phyloP scores from a whole-genome alignment of 2,888 invertebrate species.

The Tiphia femorata region DNA sequence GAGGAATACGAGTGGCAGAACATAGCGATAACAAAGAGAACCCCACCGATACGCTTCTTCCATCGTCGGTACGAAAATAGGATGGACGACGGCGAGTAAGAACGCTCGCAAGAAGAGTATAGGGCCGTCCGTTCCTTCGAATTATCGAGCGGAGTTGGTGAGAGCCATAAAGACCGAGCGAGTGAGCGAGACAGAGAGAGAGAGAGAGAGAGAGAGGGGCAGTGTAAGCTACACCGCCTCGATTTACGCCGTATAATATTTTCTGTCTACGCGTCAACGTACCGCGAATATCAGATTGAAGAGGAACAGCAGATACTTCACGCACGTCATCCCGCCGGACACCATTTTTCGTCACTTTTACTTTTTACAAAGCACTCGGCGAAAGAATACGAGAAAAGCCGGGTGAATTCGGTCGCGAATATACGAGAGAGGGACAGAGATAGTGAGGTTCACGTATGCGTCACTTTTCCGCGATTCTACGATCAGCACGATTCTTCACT shows the following conservation, averaged over 20 bases:
- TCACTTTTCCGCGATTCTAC: too few relatives aligned
- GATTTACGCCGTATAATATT: too few relatives aligned
- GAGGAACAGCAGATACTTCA: slow-evolving; percentile 89
- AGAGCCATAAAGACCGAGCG: too few relatives aligned
- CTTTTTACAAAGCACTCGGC: slow-evolving; percentile 10
- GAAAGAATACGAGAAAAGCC: slow-evolving; percentile 1
- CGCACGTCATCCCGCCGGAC: slow-evolving; percentile 86
- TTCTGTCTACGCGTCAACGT: neutral
- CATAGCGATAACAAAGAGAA: too few relatives aligned
- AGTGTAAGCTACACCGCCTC: neutral
- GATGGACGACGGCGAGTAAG: too few relatives aligned
- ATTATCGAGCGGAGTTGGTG: too few relatives aligned
- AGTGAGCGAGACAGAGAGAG: neutral
- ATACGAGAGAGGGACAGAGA: neutral
- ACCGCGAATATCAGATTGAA: slow-evolving; percentile 85
- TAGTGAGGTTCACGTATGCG: neutral
- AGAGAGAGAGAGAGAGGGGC: neutral
- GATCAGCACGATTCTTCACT: neutral
- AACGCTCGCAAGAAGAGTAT: too few relatives aligned
- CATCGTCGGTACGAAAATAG: too few relatives aligned
- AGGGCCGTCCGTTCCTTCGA: too few relatives aligned
- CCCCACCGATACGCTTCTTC: too few relatives aligned
- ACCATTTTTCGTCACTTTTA: slow-evolving; percentile 73
- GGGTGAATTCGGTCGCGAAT: neutral
- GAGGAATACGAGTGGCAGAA: too few relatives aligned